Evolutionary conservation across 2,888 invertebrate genomes (phyloP).

Genomic region (Lasioglossum calceatum): DNA sequence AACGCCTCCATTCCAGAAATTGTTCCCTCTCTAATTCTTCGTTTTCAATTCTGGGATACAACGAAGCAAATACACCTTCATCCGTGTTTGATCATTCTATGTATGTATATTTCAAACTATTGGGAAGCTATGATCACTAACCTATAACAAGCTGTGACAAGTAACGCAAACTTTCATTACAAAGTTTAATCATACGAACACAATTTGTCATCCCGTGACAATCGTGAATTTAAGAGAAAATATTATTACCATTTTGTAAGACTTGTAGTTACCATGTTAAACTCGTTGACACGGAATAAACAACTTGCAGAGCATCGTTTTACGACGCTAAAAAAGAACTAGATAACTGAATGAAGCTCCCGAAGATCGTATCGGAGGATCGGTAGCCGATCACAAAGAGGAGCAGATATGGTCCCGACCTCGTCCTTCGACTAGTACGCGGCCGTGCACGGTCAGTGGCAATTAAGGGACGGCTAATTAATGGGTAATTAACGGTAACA

Average conservation of each 20-base stretch:
- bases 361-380: not conserved
- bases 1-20: not conserved
- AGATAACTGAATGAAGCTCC: not conserved
- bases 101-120: not conserved
- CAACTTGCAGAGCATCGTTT: not conserved
- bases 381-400: conserved; percentile 33
- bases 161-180: not conserved
- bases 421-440: conserved; percentile 51
- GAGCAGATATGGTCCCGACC: conserved; percentile 34
- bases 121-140: not conserved
- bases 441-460: conserved; percentile 62
- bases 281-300: not conserved
- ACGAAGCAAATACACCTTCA: not conserved
- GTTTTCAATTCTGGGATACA: not conserved
- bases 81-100: no score
- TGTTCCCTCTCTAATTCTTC: not conserved
- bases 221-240: not conserved
- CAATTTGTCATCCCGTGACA: not conserved
- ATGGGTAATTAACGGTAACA: conserved; percentile 84
- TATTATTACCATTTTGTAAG: not conserved
- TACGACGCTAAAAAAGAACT: not conserved
- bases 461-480: conserved; percentile 83
- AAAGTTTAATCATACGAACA: not conserved
- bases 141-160: no score
- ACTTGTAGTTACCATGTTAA: not conserved